Percentiles rank a stretch among this genome's conserved stretches.
Conservation (phyloP, 2,113 vertebrate genomes). For the Scatophagus argus region DNA sequence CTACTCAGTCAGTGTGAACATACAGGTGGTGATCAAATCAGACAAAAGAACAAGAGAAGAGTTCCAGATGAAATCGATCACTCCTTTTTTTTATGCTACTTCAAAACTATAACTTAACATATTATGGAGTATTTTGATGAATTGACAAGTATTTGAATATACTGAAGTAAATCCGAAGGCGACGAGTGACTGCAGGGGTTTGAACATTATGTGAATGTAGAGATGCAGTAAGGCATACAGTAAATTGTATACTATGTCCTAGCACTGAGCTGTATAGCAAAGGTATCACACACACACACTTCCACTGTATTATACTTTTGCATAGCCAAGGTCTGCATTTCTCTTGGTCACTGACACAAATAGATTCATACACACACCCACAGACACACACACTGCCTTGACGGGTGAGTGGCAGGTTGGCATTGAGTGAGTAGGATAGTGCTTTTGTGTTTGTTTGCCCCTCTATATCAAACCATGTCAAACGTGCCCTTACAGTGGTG, state of each 20-base stretch:
- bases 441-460: constrained; percentile 72
- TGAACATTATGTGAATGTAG: background rate
- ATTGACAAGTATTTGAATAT: background rate
- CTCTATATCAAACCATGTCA: constrained; percentile 69
- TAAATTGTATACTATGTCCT: background rate
- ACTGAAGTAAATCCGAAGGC: background rate
- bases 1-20: constrained; percentile 5
- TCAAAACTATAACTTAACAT: background rate
- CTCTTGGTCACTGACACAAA: constrained; percentile 31
- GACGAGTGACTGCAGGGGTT: background rate
- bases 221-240: background rate
- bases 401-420: constrained; percentile 60
- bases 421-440: constrained; percentile 60
- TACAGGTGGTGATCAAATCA: constrained; percentile 10
- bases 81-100: background rate
- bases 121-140: background rate
- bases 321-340: constrained; percentile 84
- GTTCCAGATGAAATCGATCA: background rate
- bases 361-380: constrained; percentile 31
- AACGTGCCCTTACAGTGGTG: constrained; percentile 68
- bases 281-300: constrained; percentile 76
- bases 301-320: constrained; percentile 80
- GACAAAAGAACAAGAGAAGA: constrained; percentile 7
- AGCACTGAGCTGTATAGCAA: background rate
- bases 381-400: constrained; percentile 31